phyloP scores from a whole-genome alignment of 2,797 vertebrate species.

The Sylvilagus floridanus region DNA sequence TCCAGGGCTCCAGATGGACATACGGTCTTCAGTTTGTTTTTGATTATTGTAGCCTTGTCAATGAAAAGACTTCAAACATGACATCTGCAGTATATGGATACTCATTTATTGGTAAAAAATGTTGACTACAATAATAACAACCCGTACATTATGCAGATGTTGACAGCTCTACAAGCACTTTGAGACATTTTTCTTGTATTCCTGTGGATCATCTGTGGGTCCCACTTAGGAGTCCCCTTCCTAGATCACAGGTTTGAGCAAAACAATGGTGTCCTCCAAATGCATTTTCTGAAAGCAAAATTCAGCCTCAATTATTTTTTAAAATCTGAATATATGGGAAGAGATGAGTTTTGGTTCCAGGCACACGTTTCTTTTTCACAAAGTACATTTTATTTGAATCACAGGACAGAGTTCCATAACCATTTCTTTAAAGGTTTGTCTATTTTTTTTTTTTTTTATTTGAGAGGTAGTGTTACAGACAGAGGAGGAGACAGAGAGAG shows the following conservation, averaged over 20 bases:
- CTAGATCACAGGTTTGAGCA: not conserved
- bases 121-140: not conserved
- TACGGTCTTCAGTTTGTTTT: not conserved
- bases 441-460: no score
- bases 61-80: not conserved
- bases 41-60: not conserved
- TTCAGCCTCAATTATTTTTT: not conserved
- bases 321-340: not conserved
- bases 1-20: not conserved
- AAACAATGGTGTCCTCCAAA: not conserved
- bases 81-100: not conserved
- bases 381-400: slow-evolving; percentile 43
- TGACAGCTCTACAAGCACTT: not conserved
- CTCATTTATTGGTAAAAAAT: slow-evolving; percentile 26
- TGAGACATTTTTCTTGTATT: not conserved
- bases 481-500: no score
- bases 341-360: not conserved
- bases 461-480: no score
- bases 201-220: not conserved
- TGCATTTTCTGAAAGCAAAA: not conserved
- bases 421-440: not conserved
- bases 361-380: not conserved
- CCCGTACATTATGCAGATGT: not conserved
- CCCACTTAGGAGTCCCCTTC: no score
- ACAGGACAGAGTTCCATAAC: not conserved